These are phyloP conservation scores for Paramuricea clavata DNA, from an alignment of 92 coral and sea anemone species.

Conservation along the genomic window DNA sequence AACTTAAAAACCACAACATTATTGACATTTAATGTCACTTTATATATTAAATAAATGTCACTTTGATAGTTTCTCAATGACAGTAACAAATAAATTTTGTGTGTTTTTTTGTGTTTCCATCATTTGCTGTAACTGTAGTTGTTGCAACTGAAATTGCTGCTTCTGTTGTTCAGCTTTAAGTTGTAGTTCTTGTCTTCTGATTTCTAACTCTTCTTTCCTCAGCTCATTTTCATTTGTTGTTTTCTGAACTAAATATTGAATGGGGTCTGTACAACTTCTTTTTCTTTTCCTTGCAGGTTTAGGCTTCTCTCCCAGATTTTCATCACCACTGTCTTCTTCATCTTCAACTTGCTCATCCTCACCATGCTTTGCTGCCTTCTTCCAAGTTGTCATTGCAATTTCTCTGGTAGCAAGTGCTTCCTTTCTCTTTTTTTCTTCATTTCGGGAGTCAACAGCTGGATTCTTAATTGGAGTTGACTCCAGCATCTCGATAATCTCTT, in stretches of 20 bases:
- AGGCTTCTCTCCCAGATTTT: constrained; percentile 32
- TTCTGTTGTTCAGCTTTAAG: constrained; percentile 68
- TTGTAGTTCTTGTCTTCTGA: constrained; percentile 60
- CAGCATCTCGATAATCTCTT: constrained; percentile 70
- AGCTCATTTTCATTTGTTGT: constrained; percentile 65
- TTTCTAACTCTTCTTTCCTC: constrained; percentile 70
- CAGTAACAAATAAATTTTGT: constrained; percentile 59
- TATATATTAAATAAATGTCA: constrained; percentile 12
- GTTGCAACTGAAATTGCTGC: constrained; percentile 50
- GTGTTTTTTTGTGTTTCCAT: constrained; percentile 53
- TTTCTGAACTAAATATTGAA: constrained; percentile 72
- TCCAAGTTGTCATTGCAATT: constrained; percentile 76
- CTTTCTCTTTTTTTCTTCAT: constrained; percentile 72
- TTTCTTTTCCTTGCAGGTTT: constrained; percentile 66
- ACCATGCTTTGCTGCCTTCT: constrained; percentile 65
- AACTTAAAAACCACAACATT: not conserved
- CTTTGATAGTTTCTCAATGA: constrained; percentile 63
- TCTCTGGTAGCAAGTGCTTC: constrained; percentile 73
- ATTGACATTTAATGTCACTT: not conserved
- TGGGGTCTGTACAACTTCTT: constrained; percentile 72
- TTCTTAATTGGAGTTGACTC: constrained; percentile 67
- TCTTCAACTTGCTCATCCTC: constrained; percentile 52
- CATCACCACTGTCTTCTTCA: constrained; percentile 42
- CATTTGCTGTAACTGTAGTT: constrained; percentile 63
- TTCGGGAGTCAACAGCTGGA: constrained; percentile 48